A percentile compares a stretch with the other conserved stretches of the same genome.
Evolutionary conservation across 2,888 invertebrate genomes (phyloP).

Genomic region (Pammene aurita): DNA sequence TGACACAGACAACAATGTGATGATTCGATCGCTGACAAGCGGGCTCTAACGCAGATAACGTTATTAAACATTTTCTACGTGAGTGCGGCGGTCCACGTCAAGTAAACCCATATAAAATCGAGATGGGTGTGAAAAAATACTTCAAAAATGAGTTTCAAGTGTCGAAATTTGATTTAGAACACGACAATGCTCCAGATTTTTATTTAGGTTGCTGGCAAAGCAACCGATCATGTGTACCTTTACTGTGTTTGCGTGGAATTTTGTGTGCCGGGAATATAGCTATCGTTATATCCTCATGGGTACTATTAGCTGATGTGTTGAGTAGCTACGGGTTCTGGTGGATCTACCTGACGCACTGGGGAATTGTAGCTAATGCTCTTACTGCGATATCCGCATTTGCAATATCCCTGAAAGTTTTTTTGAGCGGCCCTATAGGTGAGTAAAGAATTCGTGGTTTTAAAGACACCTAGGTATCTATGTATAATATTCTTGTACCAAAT

Average conservation of each 20-base stretch:
- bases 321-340: constrained; percentile 56
- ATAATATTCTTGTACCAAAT: too few relatives aligned
- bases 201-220: constrained; percentile 63
- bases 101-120: constrained; percentile 27
- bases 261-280: constrained; percentile 61
- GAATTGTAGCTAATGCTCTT: constrained; percentile 60
- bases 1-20: constrained; percentile 20
- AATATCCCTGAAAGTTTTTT: constrained; percentile 57
- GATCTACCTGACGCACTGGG: constrained; percentile 76
- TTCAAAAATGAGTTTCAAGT: constrained; percentile 60
- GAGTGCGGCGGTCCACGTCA: constrained; percentile 2
- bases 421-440: constrained; percentile 65
- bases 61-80: constrained; percentile 21
- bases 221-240: constrained; percentile 58
- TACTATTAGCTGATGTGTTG: constrained; percentile 47
- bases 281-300: constrained; percentile 59
- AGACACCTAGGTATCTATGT: too few relatives aligned
- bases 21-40: constrained; percentile 10
- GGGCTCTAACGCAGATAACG: constrained; percentile 30
- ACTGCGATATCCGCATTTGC: constrained; percentile 59
- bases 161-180: constrained; percentile 57
- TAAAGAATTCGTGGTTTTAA: neutral
- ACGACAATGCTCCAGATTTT: constrained; percentile 63
- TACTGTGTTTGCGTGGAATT: constrained; percentile 59
- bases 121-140: constrained; percentile 64